Conservation (phyloP, 2,888 invertebrate genomes). For the Meganola albula region DNA sequence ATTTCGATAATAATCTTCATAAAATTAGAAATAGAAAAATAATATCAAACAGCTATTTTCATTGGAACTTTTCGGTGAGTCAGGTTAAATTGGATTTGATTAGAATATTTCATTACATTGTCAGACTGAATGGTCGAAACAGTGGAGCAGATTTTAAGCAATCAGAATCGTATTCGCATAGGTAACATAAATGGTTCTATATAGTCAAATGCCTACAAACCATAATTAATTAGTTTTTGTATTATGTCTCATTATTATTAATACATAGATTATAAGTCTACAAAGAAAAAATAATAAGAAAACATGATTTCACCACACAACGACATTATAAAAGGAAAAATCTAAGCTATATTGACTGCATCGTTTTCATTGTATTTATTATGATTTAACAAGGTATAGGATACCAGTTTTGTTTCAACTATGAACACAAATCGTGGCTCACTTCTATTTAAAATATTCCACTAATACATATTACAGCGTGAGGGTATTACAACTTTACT, state of each 20-base stretch:
- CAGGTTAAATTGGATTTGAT: conserved; percentile 40
- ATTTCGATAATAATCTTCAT: conserved; percentile 69
- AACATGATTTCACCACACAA: conserved; percentile 68
- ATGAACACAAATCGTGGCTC: conserved; percentile 75
- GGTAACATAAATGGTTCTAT: no score
- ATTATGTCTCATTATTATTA: conserved; percentile 67
- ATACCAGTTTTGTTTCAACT: conserved; percentile 63
- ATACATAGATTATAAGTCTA: conserved; percentile 49
- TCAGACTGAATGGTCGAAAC: conserved; percentile 30
- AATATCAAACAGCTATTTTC: conserved; percentile 74
- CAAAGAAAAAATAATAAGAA: conserved; percentile 49
- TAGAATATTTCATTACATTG: conserved; percentile 33
- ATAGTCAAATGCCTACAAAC: no score
- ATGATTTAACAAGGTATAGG: conserved; percentile 49
- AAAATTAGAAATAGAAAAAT: conserved; percentile 78
- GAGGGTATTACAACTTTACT: conserved; percentile 49
- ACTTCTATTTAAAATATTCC: conserved; percentile 55
- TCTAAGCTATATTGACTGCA: conserved; percentile 46
- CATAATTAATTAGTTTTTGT: conserved; percentile 44
- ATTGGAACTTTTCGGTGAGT: conserved; percentile 67
- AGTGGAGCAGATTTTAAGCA: no score
- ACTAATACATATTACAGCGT: conserved; percentile 59
- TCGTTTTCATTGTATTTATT: conserved; percentile 61
- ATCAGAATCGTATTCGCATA: conserved; percentile 26
- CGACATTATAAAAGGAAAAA: conserved; percentile 43